Evolutionary conservation across 1,140 invertebrate species (phyloP), one percentile per base, ranked within the genome.

Genomic region (Leguminivora glycinivorella): DNA sequence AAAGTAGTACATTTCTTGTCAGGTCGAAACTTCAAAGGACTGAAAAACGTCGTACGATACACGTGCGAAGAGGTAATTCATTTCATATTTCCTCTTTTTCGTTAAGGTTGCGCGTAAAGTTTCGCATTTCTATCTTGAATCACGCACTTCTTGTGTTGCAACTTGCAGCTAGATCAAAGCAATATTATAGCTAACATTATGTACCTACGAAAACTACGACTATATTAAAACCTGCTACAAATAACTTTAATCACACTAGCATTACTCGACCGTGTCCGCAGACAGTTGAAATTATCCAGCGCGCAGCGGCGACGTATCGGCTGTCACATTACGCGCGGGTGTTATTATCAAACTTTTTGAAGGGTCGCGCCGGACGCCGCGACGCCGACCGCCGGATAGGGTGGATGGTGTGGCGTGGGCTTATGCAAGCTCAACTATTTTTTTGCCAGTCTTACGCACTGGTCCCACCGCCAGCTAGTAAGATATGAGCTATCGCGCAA

Each of bases 261-360:
- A 69, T 43, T 70, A 70, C 70, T 71, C 70, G 29, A 14, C 60
- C 22, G 1, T 4, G 31, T 34, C 68, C 34, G 40, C 31, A 66
- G 72, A 80, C 76, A 81, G 83, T 88, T 88, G 85, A 86, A 89
- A 88, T 81, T 81, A 79, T 85, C 79, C 77, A 72, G 78, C 70
- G 70, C 72, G 56, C 72, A 68, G 71, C 80, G 89, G 87, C 89
- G 87, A 91, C 87, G 85, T 89, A 91, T 91, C 89, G 87, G 87
- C 89, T 91, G 89, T 91, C 89, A 89, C 87, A 91, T 91, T 91
- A 91, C 83, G 82, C 81, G 79, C 80, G 83, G 83, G 73, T 89
- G 84, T 89, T 91, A 91, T 91, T 91, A 89, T 91, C 78, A 88
- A 91, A 91, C 81, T 91, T 91, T 88, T 85, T 89, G 86, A 88